These are phyloP conservation scores for Geotrypetes seraphini DNA, from an alignment of 2,797 vertebrate species.

Conservation along the genomic window DNA sequence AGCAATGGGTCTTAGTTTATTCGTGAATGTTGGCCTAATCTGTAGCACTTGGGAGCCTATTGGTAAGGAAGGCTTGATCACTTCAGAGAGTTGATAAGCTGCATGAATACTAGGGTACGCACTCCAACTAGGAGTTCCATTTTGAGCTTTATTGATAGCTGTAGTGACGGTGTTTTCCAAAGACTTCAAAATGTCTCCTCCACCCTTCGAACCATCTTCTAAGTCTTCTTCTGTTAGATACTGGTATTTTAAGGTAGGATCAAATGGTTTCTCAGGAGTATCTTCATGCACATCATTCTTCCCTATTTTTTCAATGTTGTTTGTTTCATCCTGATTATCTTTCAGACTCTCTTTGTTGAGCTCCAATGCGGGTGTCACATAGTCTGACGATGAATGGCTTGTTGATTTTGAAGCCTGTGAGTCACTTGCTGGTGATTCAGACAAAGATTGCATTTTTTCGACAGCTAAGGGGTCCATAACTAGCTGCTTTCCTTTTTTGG, in stretches of 20 bases:
- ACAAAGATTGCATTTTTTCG: constrained; percentile 90
- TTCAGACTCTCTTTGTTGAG: constrained; percentile 68
- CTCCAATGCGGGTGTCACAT: constrained; percentile 52
- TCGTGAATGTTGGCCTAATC: constrained; percentile 80
- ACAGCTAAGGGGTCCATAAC: constrained; percentile 88
- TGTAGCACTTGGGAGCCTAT: constrained; percentile 77
- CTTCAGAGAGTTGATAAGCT: constrained; percentile 92
- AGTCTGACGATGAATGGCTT: constrained; percentile 65
- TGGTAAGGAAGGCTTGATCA: constrained; percentile 71
- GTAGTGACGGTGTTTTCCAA: constrained; percentile 96
- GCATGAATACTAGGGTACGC: constrained; percentile 97
- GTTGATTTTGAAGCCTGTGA: constrained; percentile 47
- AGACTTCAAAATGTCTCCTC: constrained; percentile 95
- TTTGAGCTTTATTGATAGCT: constrained; percentile 97
- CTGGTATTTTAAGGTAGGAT: constrained; percentile 83
- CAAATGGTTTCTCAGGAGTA: constrained; percentile 68
- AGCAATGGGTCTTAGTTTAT: constrained; percentile 86
- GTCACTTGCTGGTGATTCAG: constrained; percentile 67
- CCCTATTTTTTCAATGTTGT: constrained; percentile 61
- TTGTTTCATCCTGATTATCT: constrained; percentile 49
- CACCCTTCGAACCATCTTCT: constrained; percentile 84
- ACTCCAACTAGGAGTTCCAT: constrained; percentile 95
- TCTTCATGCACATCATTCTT: constrained; percentile 77
- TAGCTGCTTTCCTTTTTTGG: constrained; percentile 95
- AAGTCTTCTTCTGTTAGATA: constrained; percentile 96